A percentile compares a stretch with the other conserved stretches of the same genome.
phyloP scores from a whole-genome alignment of 2,888 invertebrate species.

The Eristalis intricaria region DNA sequence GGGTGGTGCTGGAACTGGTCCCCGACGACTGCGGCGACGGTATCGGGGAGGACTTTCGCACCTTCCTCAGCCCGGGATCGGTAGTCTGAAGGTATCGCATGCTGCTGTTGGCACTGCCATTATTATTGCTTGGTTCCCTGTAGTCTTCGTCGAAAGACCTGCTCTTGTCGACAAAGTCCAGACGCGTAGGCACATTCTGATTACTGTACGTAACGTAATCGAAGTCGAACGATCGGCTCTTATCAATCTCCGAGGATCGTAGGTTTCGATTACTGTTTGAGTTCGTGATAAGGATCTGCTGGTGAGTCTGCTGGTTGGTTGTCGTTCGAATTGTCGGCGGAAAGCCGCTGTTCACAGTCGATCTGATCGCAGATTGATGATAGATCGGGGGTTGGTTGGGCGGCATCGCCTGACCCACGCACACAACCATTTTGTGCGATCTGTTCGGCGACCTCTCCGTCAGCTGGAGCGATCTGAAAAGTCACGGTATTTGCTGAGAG shows the following conservation, averaged over 20 bases:
- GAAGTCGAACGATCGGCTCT: conserved; percentile 80
- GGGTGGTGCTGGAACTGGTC: conserved; percentile 61
- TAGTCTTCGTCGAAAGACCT: conserved; percentile 81
- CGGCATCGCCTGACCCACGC: conserved; percentile 74
- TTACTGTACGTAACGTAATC: conserved; percentile 79
- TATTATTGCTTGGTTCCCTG: conserved; percentile 77
- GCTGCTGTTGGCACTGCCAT: conserved; percentile 71
- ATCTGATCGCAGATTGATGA: conserved; percentile 73
- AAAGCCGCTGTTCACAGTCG: conserved; percentile 75
- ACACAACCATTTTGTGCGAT: conserved; percentile 79
- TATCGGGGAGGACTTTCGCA: conserved; percentile 77
- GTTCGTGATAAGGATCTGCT: conserved; percentile 73
- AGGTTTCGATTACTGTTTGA: conserved; percentile 61
- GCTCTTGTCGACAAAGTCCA: conserved; percentile 80
- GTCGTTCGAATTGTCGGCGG: conserved; percentile 77
- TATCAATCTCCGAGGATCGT: conserved; percentile 77
- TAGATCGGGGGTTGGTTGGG: conserved; percentile 70
- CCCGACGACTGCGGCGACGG: conserved; percentile 78
- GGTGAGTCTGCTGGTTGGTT: conserved; percentile 74
- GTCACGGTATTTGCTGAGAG: background rate
- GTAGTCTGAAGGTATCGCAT: conserved; percentile 76
- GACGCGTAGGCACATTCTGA: conserved; percentile 76
- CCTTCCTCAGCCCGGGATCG: conserved; percentile 56
- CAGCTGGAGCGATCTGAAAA: conserved; percentile 84
- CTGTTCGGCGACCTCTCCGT: conserved; percentile 84